These are phyloP conservation scores for Heliothis peltigera DNA, from an alignment of 2,888 invertebrate genomes.

Conservation along the genomic window DNA sequence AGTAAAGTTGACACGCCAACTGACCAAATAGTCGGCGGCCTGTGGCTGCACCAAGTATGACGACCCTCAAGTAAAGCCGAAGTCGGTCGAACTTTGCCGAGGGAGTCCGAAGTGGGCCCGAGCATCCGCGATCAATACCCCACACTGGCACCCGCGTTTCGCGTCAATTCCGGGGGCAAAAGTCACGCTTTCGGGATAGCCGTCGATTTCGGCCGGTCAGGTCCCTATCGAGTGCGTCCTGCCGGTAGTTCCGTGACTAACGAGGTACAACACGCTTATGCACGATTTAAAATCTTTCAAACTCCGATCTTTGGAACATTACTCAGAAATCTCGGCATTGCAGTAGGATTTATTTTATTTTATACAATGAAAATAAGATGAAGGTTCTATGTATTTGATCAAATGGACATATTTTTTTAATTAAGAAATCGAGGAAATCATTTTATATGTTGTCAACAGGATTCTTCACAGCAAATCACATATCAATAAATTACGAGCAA, in stretches of 20 bases:
- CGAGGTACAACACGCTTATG: conserved; percentile 68
- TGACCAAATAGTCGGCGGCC: conserved; percentile 78
- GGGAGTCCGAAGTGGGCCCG: conserved; percentile 80
- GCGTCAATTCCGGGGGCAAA: conserved; percentile 88
- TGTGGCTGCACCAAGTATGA: conserved; percentile 73
- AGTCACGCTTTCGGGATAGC: conserved; percentile 87
- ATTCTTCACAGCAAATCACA: conserved; percentile 36
- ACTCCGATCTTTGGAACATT: conserved; percentile 53
- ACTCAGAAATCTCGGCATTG: conserved; percentile 26
- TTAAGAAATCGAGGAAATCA: background rate
- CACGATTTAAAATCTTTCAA: conserved; percentile 68
- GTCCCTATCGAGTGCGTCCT: conserved; percentile 72
- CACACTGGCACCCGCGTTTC: conserved; percentile 79
- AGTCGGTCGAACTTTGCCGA: conserved; percentile 81
- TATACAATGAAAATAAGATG: background rate
- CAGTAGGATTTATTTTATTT: background rate
- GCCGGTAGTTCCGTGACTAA: conserved; percentile 63
- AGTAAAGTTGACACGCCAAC: conserved; percentile 84
- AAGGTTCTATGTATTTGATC: background rate
- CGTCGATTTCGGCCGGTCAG: conserved; percentile 85
- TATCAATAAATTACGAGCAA: conserved; percentile 42
- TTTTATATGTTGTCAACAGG: background rate
- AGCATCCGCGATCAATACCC: conserved; percentile 86
- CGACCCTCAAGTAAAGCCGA: conserved; percentile 82
- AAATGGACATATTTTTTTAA: background rate